Base-by-base conservation (phyloP, 2,888 invertebrate species). In the Tridacna gigas region DNA sequence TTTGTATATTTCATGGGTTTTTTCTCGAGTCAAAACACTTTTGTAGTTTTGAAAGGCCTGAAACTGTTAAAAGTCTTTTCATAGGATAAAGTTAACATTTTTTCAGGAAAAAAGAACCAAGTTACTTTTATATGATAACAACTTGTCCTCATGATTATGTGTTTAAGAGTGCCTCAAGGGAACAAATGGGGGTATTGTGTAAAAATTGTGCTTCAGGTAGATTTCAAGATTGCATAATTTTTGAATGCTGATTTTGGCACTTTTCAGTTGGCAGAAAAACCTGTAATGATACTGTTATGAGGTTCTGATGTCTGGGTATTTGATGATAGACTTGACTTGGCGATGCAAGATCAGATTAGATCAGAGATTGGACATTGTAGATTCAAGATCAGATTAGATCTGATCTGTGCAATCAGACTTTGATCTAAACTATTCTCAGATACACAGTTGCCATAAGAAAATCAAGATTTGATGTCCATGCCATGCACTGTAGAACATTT, bases 151-250 rank as follows among this genome's bases (percentile, higher is more conserved):
- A 37, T 37, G 37, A 37, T 37, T 37, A 37, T 37, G 37, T 37
- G 37, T 37, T 7, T 37, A 37, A 45, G 28, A 67, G 67, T 67
- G 67, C 67, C 67, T 67, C 67, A 67, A 45, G 67, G 67, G 45
- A 67, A 67, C 67, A 67, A 67, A 45, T 26, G 67, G 45, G 4
- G 37, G 18, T 67, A 20, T 22, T 18, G 45, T 67, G n/a, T 37
- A n/a, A 28, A 37, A 67, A 67, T 45, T 67, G 67, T 67, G 67
- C 67, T 67, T 67, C 67, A 45, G n/a, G 20, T 7, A 20, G 22
- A 22, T 61, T 61, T 12, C 25, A 61, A 66, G 26, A 66, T 66
- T 26, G 63, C 4, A n/a, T 63, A 63, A 25, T 13, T 13, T 4
- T 63, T 18, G 18, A 56, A n/a, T 20, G 18, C 20, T 18, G 9